phyloP scores from a whole-genome alignment of 2,113 vertebrate species.

The Petrocephalus zakoni region DNA sequence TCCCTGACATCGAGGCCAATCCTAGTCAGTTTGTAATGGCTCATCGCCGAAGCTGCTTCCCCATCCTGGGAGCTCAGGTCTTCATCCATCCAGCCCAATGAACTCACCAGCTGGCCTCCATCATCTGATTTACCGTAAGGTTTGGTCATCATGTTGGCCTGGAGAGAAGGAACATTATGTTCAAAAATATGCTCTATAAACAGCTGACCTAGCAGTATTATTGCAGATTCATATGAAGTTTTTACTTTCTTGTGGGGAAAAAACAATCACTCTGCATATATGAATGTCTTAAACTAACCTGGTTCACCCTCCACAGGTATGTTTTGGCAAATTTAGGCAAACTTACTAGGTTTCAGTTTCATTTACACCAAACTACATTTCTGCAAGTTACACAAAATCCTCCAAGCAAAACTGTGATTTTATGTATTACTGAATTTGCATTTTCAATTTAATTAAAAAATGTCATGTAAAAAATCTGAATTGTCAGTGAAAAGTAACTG shows the following conservation, averaged over 20 bases:
- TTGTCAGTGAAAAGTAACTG: not conserved
- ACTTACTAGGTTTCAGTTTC: not conserved
- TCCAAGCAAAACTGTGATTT: not conserved
- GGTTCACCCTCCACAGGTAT: not conserved
- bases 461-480: not conserved
- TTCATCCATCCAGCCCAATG: slow-evolving; percentile 74
- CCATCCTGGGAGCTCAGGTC: slow-evolving; percentile 68
- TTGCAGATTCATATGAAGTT: not conserved
- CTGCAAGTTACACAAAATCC: not conserved
- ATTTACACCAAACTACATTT: not conserved
- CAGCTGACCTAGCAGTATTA: not conserved
- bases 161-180: slow-evolving; percentile 20
- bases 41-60: slow-evolving; percentile 53
- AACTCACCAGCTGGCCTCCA: slow-evolving; percentile 69
- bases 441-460: not conserved
- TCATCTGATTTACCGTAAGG: slow-evolving; percentile 62
- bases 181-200: not conserved
- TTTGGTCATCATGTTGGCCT: slow-evolving; percentile 78
- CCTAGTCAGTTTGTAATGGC: slow-evolving; percentile 39
- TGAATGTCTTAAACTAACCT: not conserved
- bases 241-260: not conserved
- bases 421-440: not conserved
- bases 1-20: slow-evolving; percentile 54
- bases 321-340: not conserved
- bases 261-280: not conserved